A percentile compares a stretch with the other conserved stretches of the same genome.
Conservation (phyloP, 2,888 invertebrate species). For the Tinea pellionella region DNA sequence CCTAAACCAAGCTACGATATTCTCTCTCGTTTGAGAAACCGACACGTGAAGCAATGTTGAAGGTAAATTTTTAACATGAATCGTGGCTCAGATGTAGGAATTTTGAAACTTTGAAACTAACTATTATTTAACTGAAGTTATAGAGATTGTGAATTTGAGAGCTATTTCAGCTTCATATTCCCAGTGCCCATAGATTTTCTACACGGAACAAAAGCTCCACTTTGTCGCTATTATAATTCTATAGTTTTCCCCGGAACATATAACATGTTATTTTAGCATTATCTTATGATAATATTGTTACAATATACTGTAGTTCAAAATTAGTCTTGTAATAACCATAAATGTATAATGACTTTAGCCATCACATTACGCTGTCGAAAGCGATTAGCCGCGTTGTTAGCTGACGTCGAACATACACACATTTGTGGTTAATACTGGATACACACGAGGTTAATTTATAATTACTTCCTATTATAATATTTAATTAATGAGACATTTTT, state of each 20-base stretch:
- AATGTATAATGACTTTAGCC: constrained; percentile 5
- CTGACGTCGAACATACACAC: neutral
- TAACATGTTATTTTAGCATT: too few relatives aligned
- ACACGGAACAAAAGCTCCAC: neutral
- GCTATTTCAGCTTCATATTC: neutral
- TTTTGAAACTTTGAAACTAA: neutral
- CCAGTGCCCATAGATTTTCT: neutral
- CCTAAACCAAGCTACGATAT: neutral
- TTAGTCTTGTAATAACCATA: constrained; percentile 10
- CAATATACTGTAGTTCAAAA: neutral
- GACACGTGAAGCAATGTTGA: neutral
- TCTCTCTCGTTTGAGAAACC: neutral
- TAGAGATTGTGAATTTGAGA: neutral
- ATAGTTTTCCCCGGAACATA: too few relatives aligned
- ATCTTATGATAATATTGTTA: neutral
- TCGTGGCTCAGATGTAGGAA: neutral
- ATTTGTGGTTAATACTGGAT: neutral
- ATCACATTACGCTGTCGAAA: constrained; percentile 11
- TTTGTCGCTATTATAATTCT: neutral
- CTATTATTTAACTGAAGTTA: neutral
- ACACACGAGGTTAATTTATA: neutral
- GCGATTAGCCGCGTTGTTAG: constrained; percentile 11
- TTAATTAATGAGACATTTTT: too few relatives aligned
- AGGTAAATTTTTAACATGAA: neutral
- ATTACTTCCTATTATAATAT: neutral